These are phyloP conservation scores for Tortricodes alternella DNA, from an alignment of 2,888 invertebrate genomes.

Conservation along the genomic window DNA sequence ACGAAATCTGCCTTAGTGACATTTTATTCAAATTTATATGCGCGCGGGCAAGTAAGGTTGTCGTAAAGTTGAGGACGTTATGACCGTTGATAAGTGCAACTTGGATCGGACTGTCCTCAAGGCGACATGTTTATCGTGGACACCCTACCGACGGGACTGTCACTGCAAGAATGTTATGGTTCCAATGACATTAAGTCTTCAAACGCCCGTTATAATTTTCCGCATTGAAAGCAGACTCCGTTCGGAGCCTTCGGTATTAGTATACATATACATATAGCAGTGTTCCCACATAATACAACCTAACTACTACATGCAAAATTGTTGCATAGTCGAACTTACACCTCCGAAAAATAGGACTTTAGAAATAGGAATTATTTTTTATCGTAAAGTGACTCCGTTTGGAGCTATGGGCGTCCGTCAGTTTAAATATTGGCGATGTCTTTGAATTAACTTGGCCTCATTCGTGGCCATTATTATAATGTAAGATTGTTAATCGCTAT, in stretches of 20 bases:
- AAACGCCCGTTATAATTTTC: not conserved
- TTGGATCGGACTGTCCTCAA: constrained; percentile 68
- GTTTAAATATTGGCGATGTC: not conserved
- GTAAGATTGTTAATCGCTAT: not conserved
- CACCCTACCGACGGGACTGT: constrained; percentile 69
- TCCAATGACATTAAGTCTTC: constrained; percentile 29
- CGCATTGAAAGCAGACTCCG: not conserved
- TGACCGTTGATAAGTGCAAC: constrained; percentile 77
- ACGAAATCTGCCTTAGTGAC: constrained; percentile 75
- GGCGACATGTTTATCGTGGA: constrained; percentile 76
- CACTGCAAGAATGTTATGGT: constrained; percentile 55
- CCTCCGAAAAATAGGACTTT: too few species aligned
- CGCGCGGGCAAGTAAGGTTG: constrained; percentile 65
- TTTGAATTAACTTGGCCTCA: not conserved
- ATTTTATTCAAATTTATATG: constrained; percentile 75
- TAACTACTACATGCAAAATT: too few species aligned
- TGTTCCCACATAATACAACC: too few species aligned
- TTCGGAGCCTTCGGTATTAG: not conserved
- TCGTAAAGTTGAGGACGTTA: constrained; percentile 80
- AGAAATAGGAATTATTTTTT: not conserved
- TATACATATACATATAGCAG: too few species aligned
- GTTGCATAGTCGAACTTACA: too few species aligned
- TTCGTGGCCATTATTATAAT: not conserved
- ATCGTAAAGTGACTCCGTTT: not conserved
- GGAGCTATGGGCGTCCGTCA: not conserved